A percentile compares a stretch with the other conserved stretches of the same genome.
These are phyloP conservation scores for Hippoglossus hippoglossus DNA, from an alignment of 2,797 vertebrate genomes.

Conservation along the genomic window DNA sequence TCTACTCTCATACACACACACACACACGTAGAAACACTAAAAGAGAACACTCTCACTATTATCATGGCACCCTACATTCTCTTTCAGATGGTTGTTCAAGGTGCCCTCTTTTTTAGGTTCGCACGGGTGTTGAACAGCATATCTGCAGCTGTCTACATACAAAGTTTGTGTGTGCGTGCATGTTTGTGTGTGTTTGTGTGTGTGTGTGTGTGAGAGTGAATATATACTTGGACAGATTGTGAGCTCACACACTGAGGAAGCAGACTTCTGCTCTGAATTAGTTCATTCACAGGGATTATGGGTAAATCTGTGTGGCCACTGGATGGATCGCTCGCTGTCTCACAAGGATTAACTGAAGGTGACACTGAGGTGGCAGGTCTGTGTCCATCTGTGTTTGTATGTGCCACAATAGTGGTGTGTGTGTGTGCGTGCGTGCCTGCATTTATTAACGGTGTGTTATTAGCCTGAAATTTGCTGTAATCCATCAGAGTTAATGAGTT, in stretches of 20 bases:
- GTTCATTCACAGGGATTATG: conserved; percentile 81
- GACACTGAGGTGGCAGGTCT: conserved; percentile 66
- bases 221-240: conserved; percentile 25
- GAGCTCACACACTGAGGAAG: conserved; percentile 23
- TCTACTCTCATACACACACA: conserved; percentile 41
- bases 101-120: conserved; percentile 73
- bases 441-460: conserved; percentile 63
- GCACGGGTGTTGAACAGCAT: conserved; percentile 22
- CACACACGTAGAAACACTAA: not conserved
- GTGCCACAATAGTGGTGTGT: conserved; percentile 19
- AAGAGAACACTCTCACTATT: conserved; percentile 40
- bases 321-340: conserved; percentile 68
- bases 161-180: not conserved
- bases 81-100: conserved; percentile 71
- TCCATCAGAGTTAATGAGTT: conserved; percentile 80
- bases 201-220: conserved; percentile 13
- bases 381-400: conserved; percentile 63
- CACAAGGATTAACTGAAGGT: conserved; percentile 79
- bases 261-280: conserved; percentile 62
- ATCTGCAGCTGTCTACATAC: conserved; percentile 24
- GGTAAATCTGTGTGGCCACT: conserved; percentile 69
- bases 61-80: conserved; percentile 46
- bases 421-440: conserved; percentile 9
- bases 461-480: conserved; percentile 68
- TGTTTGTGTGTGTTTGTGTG: conserved; percentile 10